A percentile compares a stretch with the other conserved stretches of the same genome.
Evolutionary conservation across 2,797 vertebrate genomes (phyloP).

Genomic region (Enteromius treurensis): DNA sequence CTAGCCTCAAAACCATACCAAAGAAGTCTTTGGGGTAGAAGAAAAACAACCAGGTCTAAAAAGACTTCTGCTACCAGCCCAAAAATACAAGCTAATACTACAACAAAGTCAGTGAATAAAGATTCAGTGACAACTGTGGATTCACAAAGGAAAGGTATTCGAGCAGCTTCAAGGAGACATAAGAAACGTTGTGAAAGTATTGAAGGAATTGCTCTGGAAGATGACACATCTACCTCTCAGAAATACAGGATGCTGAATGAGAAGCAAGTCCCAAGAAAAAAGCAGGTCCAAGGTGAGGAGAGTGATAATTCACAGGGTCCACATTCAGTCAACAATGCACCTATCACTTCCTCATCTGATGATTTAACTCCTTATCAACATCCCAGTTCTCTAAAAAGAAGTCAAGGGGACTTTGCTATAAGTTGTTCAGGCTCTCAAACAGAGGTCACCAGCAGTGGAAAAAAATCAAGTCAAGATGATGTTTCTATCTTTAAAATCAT

Average conservation of each 20-base stretch:
- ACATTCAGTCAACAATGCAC: conserved; percentile 67
- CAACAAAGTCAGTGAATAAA: conserved; percentile 70
- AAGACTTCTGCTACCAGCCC: conserved; percentile 60
- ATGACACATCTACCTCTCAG: conserved; percentile 63
- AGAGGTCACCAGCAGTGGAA: conserved; percentile 68
- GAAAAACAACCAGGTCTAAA: conserved; percentile 79
- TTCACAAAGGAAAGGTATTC: conserved; percentile 70
- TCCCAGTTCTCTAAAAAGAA: conserved; percentile 53
- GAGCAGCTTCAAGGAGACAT: conserved; percentile 74
- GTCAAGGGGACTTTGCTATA: conserved; percentile 33
- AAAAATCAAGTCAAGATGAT: conserved; percentile 77
- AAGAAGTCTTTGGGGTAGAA: conserved; percentile 74
- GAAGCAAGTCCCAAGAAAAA: conserved; percentile 69
- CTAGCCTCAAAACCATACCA: conserved; percentile 64
- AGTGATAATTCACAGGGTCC: conserved; percentile 71
- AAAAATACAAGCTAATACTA: conserved; percentile 78
- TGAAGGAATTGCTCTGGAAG: conserved; percentile 68
- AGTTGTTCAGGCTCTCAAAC: conserved; percentile 52
- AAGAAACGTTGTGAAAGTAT: conserved; percentile 65
- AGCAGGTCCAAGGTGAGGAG: conserved; percentile 62
- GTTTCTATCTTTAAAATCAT: conserved; percentile 64
- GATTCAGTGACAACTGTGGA: conserved; percentile 75
- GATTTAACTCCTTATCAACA: conserved; percentile 76
- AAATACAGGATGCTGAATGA: conserved; percentile 70
- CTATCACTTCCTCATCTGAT: conserved; percentile 70